phyloP scores from a whole-genome alignment of 2,113 vertebrate species.

The Chascanopsetta lugubris region DNA sequence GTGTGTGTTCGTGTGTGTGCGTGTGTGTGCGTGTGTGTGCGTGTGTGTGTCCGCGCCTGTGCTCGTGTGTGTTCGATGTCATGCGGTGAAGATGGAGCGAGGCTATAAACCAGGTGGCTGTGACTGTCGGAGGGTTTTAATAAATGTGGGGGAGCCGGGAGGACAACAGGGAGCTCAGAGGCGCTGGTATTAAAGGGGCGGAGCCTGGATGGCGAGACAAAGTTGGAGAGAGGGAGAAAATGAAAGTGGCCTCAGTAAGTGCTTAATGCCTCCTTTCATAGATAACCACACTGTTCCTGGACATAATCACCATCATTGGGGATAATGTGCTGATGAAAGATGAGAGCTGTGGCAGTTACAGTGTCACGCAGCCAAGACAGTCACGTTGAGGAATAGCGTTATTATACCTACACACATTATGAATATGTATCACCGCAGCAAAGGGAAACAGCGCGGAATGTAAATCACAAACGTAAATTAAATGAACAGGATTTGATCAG shows the following conservation, averaged over 20 bases:
- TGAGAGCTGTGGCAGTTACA: not conserved
- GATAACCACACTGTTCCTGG: not conserved
- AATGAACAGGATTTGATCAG: slow-evolving; percentile 5
- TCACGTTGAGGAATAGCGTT: not conserved
- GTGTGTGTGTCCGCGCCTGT: slow-evolving; percentile 5
- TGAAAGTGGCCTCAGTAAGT: slow-evolving; percentile 5
- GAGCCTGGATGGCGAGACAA: slow-evolving; percentile 8
- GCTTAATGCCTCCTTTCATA: not conserved
- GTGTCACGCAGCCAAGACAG: not conserved
- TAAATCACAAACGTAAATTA: slow-evolving; percentile 8
- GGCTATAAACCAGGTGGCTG: slow-evolving; percentile 62
- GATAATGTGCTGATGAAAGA: not conserved
- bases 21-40: not conserved
- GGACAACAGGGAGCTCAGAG: slow-evolving; percentile 29
- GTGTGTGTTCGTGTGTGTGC: not conserved
- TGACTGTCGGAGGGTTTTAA: slow-evolving; percentile 62
- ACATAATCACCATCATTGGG: slow-evolving; percentile 8
- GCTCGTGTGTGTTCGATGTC: slow-evolving; percentile 10
- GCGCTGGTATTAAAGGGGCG: slow-evolving; percentile 33
- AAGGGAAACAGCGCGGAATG: slow-evolving; percentile 19
- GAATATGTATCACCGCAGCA: slow-evolving; percentile 10
- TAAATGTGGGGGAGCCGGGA: slow-evolving; percentile 41
- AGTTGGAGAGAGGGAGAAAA: slow-evolving; percentile 26
- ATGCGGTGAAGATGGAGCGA: slow-evolving; percentile 61
- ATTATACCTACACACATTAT: slow-evolving; percentile 15